phyloP scores from a whole-genome alignment of 2,888 invertebrate genomes.

The Hemicrepidius hirtus region DNA sequence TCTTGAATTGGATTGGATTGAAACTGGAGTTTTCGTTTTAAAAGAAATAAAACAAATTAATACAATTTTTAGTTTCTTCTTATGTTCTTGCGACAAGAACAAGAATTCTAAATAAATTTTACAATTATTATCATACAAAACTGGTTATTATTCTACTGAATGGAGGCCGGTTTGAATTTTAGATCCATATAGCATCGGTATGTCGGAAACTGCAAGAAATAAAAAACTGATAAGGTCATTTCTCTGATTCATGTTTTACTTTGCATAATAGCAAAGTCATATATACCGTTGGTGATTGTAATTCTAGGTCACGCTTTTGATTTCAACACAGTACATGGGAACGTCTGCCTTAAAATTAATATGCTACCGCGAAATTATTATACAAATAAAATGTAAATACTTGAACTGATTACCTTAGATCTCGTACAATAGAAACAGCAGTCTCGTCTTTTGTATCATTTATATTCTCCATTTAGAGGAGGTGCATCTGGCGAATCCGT shows the following conservation, averaged over 20 bases:
- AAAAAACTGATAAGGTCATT: slow-evolving; percentile 38
- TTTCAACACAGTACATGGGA: slow-evolving; percentile 32
- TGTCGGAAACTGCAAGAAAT: slow-evolving; percentile 27
- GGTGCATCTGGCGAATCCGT: too few species aligned
- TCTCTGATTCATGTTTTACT: slow-evolving; percentile 36
- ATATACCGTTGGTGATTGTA: slow-evolving; percentile 34
- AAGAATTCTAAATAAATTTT: neutral
- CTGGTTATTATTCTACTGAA: slow-evolving; percentile 5
- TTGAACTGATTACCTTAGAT: too few species aligned
- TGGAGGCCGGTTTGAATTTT: slow-evolving; percentile 1
- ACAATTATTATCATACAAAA: slow-evolving; percentile 7
- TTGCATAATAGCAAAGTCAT: slow-evolving; percentile 34
- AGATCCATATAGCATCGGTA: slow-evolving; percentile 17
- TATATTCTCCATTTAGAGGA: too few species aligned
- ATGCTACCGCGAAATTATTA: slow-evolving; percentile 32
- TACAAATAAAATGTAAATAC: slow-evolving; percentile 5
- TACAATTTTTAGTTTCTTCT: too few species aligned
- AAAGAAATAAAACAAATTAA: too few species aligned
- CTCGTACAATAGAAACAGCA: too few species aligned
- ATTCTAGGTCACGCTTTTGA: slow-evolving; percentile 47
- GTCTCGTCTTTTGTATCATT: too few species aligned
- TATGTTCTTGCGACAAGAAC: neutral
- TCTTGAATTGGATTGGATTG: neutral
- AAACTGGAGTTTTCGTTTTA: too few species aligned
- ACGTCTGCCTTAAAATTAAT: slow-evolving; percentile 38